These are phyloP conservation scores for Engraulis encrasicolus DNA, from an alignment of 2,113 vertebrate genomes.

Conservation along the genomic window DNA sequence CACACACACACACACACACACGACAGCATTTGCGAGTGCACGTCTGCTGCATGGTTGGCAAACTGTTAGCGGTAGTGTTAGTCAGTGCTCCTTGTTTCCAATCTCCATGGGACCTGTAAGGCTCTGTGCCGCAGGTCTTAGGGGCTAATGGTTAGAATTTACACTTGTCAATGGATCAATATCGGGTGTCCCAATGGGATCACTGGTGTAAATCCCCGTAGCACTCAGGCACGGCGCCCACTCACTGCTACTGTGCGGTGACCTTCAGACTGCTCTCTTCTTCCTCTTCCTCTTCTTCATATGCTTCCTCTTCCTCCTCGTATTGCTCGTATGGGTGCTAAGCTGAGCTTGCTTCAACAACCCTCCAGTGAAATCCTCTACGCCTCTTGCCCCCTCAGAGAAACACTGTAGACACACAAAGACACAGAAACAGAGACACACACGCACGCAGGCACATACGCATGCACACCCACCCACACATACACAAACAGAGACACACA, in stretches of 20 bases:
- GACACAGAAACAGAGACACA: background rate
- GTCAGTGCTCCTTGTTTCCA: too few species aligned
- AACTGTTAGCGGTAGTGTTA: too few species aligned
- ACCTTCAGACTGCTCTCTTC: constrained; percentile 37
- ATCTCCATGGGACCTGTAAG: too few species aligned
- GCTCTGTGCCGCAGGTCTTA: too few species aligned
- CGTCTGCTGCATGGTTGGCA: too few species aligned
- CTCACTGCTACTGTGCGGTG: background rate
- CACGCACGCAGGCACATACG: background rate
- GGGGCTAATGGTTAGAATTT: too few species aligned
- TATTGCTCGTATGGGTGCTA: constrained; percentile 15
- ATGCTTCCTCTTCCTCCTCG: constrained; percentile 32
- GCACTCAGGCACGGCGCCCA: background rate
- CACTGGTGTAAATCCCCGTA: background rate
- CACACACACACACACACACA: too few species aligned
- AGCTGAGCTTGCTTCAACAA: background rate
- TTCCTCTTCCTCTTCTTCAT: constrained; percentile 31
- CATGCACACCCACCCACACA: background rate
- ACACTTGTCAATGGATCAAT: background rate
- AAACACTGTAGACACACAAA: constrained; percentile 35
- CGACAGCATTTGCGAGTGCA: too few species aligned
- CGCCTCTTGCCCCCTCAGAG: constrained; percentile 29
- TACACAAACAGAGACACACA: background rate
- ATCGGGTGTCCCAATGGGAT: too few species aligned
- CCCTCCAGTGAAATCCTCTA: background rate